phyloP scores from a whole-genome alignment of 1,140 invertebrate genomes.

The Sogatella furcifera region DNA sequence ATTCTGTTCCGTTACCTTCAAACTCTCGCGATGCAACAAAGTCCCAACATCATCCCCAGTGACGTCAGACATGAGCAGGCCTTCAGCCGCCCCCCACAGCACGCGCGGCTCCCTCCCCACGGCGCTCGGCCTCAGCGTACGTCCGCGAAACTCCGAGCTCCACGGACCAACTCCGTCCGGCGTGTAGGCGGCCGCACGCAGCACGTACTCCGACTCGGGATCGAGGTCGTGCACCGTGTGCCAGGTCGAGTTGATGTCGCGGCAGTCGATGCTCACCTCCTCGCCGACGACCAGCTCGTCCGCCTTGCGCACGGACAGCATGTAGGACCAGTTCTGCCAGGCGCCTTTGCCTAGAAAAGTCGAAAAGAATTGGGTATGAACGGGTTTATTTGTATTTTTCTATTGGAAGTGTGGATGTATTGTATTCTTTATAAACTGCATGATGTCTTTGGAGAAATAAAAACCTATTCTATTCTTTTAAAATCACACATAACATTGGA shows the following conservation, averaged over 20 bases:
- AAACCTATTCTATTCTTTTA: too few relatives aligned
- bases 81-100: conserved; percentile 59
- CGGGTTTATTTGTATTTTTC: too few relatives aligned
- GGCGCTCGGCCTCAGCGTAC: conserved; percentile 40
- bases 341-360: conserved; percentile 45
- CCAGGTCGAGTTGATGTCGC: conserved; percentile 46
- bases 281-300: conserved; percentile 30
- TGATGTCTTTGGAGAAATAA: too few relatives aligned
- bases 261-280: conserved; percentile 25
- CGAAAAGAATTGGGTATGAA: too few relatives aligned
- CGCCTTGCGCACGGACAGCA: conserved; percentile 57
- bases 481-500: too few relatives aligned
- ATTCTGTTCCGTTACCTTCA: conserved; percentile 30
- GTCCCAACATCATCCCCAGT: conserved; percentile 56
- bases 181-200: conserved; percentile 68
- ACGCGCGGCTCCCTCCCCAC: conserved; percentile 32
- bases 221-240: conserved; percentile 53
- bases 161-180: conserved; percentile 66
- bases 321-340: conserved; percentile 78
- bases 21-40: conserved; percentile 44
- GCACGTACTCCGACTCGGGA: conserved; percentile 60
- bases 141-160: conserved; percentile 60
- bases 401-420: too few relatives aligned
- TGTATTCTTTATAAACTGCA: too few relatives aligned
- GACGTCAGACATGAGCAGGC: conserved; percentile 58